Evolutionary conservation across 1,140 invertebrate species (phyloP), one percentile per base, ranked within the genome.

Genomic region (Laodelphax striatellus): DNA sequence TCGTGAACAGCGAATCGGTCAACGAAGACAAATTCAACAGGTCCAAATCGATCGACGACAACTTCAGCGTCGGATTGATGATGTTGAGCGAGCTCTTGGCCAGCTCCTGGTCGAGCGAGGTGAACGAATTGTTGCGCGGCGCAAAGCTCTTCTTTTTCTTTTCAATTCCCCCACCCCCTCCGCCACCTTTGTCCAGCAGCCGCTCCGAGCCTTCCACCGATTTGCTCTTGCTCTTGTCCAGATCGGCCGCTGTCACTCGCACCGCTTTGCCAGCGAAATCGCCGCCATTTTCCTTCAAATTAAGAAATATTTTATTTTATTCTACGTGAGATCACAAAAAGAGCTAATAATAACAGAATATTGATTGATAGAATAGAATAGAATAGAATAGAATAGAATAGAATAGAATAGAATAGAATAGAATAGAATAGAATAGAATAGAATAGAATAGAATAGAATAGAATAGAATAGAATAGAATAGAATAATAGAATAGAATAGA

Each of bases 1-100:
- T 64, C 11, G 64, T 63, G 61, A 68, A 66, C 61, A 68, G 63
- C 17, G 65, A 65, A 31, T 68, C 67, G 10, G 66, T 59, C 21
- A 59, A 44, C 9, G 52, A 63, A 16, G 61, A 58, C n/a, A 66
- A 10, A 56, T 65, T 60, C 28, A 67, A 59, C 22, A 67, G 19
- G 62, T 68, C 67, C 22, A 67, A 24, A 62, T 68, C 67, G 16
- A 66, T 58, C 19, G 65, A 64, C 17, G 64, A 62, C 44, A 65
- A 60, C 46, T 64, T 68, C 1, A 63, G 43, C 53, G 63, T 61
- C 19, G 56, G 52, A 55, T 64, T 66, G 21, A 66, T 60, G 24
- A 34, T 52, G 16, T 55, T 57, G 17, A 57, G 42, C 16, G 54
- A 55, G 21, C 53, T 65, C 42, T 63, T 62, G 10, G 60, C 53